Evolutionary conservation across 2,888 invertebrate genomes (phyloP).

Genomic region (Diaphora mendica): DNA sequence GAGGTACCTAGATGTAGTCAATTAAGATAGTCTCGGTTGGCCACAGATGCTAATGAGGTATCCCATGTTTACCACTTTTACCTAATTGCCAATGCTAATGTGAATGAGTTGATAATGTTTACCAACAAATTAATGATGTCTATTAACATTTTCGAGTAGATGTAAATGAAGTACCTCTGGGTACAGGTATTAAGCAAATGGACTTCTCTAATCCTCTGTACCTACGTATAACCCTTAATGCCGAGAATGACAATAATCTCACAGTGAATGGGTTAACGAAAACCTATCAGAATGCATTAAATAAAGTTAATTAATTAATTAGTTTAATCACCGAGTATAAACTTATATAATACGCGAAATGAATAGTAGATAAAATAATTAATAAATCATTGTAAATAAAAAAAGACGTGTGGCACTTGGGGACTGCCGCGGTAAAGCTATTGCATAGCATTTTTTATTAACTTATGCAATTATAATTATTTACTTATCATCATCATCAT

Average conservation of each 20-base stretch:
- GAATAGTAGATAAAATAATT: not conserved
- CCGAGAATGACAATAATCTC: not conserved
- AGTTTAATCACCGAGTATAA: not conserved
- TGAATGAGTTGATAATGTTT: slow-evolving; percentile 17
- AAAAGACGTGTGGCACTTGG: too few species aligned
- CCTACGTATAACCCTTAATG: not conserved
- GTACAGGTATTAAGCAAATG: not conserved
- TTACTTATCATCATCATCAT: too few species aligned
- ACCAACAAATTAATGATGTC: not conserved
- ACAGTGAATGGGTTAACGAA: not conserved
- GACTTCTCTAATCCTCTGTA: not conserved
- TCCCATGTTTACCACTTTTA: slow-evolving; percentile 15
- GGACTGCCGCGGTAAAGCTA: too few species aligned
- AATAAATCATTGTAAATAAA: too few species aligned
- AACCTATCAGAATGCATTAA: not conserved
- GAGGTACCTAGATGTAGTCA: slow-evolving; percentile 23
- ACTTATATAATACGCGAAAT: not conserved
- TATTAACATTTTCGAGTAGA: not conserved
- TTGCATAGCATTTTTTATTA: too few species aligned
- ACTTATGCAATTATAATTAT: too few species aligned
- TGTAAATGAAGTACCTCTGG: not conserved
- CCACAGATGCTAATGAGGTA: slow-evolving; percentile 28
- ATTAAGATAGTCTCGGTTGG: slow-evolving; percentile 34
- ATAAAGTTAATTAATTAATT: not conserved
- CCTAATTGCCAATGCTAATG: slow-evolving; percentile 27